A percentile compares a stretch with the other conserved stretches of the same genome.
phyloP scores from a whole-genome alignment of 2,888 invertebrate genomes.

The Dynastes hyllus region DNA sequence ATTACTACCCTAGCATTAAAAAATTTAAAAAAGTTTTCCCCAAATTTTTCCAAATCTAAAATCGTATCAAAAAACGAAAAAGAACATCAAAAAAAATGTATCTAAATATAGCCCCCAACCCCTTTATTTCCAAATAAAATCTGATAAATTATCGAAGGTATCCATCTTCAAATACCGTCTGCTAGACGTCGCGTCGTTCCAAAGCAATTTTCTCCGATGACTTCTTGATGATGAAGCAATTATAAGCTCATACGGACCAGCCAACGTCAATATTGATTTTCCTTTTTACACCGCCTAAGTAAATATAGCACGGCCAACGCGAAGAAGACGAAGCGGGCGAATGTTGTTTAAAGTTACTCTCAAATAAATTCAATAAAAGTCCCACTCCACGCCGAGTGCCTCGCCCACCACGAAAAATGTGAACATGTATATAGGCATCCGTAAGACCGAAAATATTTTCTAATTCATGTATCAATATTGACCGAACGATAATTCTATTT shows the following conservation, averaged over 20 bases:
- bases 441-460: conserved; percentile 8
- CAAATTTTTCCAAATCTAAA: no score
- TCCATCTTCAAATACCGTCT: background rate
- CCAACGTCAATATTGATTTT: conserved; percentile 43
- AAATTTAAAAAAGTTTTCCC: no score
- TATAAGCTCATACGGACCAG: conserved; percentile 21
- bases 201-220: conserved; percentile 24
- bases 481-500: conserved; percentile 40
- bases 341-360: conserved; percentile 38
- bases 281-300: conserved; percentile 33
- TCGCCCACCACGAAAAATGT: background rate
- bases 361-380: conserved; percentile 32
- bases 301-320: conserved; percentile 9
- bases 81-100: no score
- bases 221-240: conserved; percentile 31
- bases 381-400: background rate
- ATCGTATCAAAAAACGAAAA: no score
- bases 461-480: conserved; percentile 43
- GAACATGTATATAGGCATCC: background rate
- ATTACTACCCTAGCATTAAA: no score
- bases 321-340: conserved; percentile 2
- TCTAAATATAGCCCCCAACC: no score
- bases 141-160: conserved; percentile 7
- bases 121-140: background rate
- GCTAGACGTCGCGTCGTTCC: conserved; percentile 9